These are phyloP conservation scores for Grammomys dolichurus DNA, from an alignment of 2,113 vertebrate genomes.

Conservation along the genomic window DNA sequence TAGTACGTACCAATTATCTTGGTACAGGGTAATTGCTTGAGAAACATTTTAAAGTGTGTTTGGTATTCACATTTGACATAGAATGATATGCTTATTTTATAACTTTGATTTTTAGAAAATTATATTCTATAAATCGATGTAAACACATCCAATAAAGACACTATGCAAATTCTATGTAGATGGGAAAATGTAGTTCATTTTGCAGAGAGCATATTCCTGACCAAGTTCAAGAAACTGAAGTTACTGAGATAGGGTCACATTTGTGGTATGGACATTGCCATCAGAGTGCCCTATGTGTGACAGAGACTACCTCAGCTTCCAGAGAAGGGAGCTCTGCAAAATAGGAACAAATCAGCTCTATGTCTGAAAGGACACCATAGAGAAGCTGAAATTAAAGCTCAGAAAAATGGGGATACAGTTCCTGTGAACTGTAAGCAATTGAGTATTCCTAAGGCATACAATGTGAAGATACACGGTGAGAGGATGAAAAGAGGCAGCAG, in stretches of 20 bases:
- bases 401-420: neutral
- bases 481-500: neutral
- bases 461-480: neutral
- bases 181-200: neutral
- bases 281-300: neutral
- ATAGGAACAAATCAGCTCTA: neutral
- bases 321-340: neutral
- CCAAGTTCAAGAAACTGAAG: neutral
- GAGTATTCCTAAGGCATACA: constrained; percentile 38
- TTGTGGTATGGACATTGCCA: too few species aligned
- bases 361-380: neutral
- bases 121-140: neutral
- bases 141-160: neutral
- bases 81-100: neutral
- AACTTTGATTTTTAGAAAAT: neutral
- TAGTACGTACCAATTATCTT: neutral
- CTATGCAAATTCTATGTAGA: neutral
- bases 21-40: neutral
- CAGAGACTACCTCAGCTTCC: neutral
- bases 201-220: neutral
- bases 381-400: neutral
- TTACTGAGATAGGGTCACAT: neutral
- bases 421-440: constrained; percentile 15
- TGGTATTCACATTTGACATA: neutral
- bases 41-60: neutral